Conservation (phyloP, 2,797 vertebrate genomes). For the Brachyrhaphis roseni region DNA sequence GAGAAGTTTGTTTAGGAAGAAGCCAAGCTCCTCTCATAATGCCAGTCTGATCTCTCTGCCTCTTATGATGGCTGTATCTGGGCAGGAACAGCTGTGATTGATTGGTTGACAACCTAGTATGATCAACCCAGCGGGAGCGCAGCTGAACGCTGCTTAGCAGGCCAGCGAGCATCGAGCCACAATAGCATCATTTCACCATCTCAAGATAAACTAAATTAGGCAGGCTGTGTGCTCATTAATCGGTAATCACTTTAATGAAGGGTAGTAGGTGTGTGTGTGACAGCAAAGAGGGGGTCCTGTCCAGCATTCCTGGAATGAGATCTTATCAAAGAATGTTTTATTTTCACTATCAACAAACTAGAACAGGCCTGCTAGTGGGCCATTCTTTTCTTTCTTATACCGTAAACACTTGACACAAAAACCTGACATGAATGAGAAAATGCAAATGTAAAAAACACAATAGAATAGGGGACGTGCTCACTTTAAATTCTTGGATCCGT, state of each 20-base stretch:
- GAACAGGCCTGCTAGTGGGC: not conserved
- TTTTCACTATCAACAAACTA: slow-evolving; percentile 6
- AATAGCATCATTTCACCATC: slow-evolving; percentile 41
- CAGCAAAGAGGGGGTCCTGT: slow-evolving; percentile 9
- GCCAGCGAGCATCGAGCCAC: slow-evolving; percentile 12
- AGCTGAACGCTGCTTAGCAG: slow-evolving; percentile 5
- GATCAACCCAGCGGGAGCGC: slow-evolving; percentile 14
- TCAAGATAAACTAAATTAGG: slow-evolving; percentile 65
- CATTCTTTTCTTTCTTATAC: slow-evolving; percentile 19
- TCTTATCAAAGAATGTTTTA: not conserved
- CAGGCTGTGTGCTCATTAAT: slow-evolving; percentile 64
- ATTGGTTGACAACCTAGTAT: slow-evolving; percentile 49
- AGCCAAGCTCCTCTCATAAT: not conserved
- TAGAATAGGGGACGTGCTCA: not conserved
- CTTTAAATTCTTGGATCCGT: not conserved
- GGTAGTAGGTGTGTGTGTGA: slow-evolving; percentile 21
- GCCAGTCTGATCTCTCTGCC: slow-evolving; percentile 19
- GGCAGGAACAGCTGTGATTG: slow-evolving; percentile 22
- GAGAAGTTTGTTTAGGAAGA: not conserved
- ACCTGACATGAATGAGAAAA: slow-evolving; percentile 25
- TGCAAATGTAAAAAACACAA: slow-evolving; percentile 17
- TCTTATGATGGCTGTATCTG: not conserved
- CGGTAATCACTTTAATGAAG: slow-evolving; percentile 71
- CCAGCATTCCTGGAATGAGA: not conserved
- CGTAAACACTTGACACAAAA: slow-evolving; percentile 16